Evolutionary conservation across 2,888 invertebrate species (phyloP).

Genomic region (Tridacna gigas): DNA sequence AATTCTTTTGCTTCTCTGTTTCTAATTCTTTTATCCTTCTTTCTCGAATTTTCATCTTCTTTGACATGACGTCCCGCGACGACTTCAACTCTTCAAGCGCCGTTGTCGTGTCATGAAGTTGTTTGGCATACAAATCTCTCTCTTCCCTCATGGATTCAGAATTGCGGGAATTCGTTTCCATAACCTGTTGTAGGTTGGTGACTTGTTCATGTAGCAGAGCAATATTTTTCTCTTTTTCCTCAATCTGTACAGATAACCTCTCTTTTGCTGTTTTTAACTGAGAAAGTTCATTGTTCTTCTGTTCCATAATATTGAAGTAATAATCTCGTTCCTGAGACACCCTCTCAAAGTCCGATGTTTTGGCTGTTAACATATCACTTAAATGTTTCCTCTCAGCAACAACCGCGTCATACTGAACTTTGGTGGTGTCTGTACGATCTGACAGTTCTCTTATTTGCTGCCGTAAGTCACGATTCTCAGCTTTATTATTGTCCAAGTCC

Average conservation of each 20-base stretch:
- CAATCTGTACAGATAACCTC: conserved; percentile 76
- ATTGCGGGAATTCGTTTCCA: conserved; percentile 72
- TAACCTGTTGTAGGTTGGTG: conserved; percentile 72
- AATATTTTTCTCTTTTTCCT: conserved; percentile 81
- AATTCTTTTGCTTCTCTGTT: conserved; percentile 69
- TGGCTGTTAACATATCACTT: conserved; percentile 72
- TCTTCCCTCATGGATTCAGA: conserved; percentile 76
- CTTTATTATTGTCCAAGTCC: conserved; percentile 72
- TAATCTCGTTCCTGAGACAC: conserved; percentile 78
- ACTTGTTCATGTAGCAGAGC: conserved; percentile 77
- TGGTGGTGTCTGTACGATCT: conserved; percentile 70
- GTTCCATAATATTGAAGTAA: conserved; percentile 76
- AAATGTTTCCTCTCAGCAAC: conserved; percentile 73
- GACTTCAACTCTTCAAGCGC: conserved; percentile 74
- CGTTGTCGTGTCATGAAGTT: conserved; percentile 71
- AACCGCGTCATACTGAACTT: conserved; percentile 71
- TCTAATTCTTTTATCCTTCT: conserved; percentile 75
- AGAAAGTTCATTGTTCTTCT: conserved; percentile 75
- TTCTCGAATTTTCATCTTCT: conserved; percentile 76
- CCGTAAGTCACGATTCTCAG: conserved; percentile 70
- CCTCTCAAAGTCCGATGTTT: conserved; percentile 72
- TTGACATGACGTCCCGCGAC: conserved; percentile 71
- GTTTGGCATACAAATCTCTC: conserved; percentile 71
- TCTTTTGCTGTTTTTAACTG: conserved; percentile 74
- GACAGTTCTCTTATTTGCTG: conserved; percentile 69